A percentile compares a stretch with the other conserved stretches of the same genome.
These are phyloP conservation scores for Andrena praecox DNA, from an alignment of 2,888 invertebrate species.

Conservation along the genomic window DNA sequence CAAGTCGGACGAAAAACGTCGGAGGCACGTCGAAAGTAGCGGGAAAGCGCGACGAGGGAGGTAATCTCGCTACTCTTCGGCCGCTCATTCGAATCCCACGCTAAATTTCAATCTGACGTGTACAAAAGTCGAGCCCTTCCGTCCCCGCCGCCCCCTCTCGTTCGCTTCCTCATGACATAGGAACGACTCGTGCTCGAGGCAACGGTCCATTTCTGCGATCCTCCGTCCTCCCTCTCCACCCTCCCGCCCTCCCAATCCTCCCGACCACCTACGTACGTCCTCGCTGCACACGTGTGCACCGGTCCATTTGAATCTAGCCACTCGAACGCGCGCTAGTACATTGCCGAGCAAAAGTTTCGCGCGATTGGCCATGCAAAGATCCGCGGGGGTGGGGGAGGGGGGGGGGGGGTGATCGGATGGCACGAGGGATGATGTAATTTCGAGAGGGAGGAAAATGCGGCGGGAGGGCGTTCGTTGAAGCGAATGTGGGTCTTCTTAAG, in stretches of 20 bases:
- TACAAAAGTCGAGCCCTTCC: conserved; percentile 73
- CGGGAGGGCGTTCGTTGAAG: not conserved
- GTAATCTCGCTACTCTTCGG: conserved; percentile 79
- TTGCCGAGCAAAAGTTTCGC: conserved; percentile 40
- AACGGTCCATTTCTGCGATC: conserved; percentile 73
- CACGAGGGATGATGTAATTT: not conserved
- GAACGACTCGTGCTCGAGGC: conserved; percentile 67
- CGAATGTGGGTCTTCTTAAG: conserved; percentile 2
- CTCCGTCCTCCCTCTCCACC: conserved; percentile 24
- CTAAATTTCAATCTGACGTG: conserved; percentile 83
- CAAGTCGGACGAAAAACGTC: conserved; percentile 65
- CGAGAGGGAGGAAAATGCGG: not conserved
- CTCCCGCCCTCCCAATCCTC: not conserved
- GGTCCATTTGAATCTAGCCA: conserved; percentile 58
- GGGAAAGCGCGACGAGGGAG: conserved; percentile 67
- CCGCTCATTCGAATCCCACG: conserved; percentile 79
- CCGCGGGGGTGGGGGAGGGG: not conserved
- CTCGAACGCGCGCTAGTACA: conserved; percentile 50
- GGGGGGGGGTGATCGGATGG: not conserved
- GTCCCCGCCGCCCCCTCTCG: not conserved
- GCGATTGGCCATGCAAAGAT: not conserved
- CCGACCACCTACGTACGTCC: conserved; percentile 35
- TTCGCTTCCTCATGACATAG: conserved; percentile 60
- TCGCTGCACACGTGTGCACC: conserved; percentile 54
- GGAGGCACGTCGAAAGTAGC: conserved; percentile 68